phyloP scores from a whole-genome alignment of 2,113 vertebrate species.

The Perca fluviatilis region DNA sequence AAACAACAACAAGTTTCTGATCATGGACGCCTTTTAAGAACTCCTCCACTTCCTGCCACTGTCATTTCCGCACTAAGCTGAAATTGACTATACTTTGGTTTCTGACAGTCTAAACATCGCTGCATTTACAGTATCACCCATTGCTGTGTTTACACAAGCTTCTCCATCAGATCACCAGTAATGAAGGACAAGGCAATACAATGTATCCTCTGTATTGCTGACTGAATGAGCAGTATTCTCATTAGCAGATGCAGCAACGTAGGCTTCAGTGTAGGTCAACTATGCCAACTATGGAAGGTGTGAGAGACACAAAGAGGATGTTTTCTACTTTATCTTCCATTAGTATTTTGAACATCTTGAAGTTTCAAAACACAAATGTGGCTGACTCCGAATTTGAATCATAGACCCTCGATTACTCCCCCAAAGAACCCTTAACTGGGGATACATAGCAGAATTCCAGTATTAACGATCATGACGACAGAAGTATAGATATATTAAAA shows the following conservation, averaged over 20 bases:
- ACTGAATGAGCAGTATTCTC: not conserved
- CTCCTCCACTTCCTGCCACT: not conserved
- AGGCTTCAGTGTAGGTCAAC: not conserved
- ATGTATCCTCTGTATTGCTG: not conserved
- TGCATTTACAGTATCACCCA: not conserved
- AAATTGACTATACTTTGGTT: not conserved
- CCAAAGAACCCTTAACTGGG: not conserved
- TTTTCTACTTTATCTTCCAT: not conserved
- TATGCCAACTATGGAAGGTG: not conserved
- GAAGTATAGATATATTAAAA: not conserved
- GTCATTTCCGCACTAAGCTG: not conserved
- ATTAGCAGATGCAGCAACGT: not conserved
- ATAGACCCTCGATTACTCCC: not conserved
- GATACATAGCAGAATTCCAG: not conserved
- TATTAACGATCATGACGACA: not conserved
- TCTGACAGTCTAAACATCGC: not conserved
- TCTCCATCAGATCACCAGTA: not conserved
- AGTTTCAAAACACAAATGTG: not conserved
- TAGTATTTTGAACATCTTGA: not conserved
- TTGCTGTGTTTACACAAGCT: not conserved
- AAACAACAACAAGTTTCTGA: not conserved
- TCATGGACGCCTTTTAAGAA: not conserved
- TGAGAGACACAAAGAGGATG: not conserved
- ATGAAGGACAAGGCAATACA: not conserved
- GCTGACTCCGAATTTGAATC: not conserved